These are phyloP conservation scores for Tachysurus fulvidraco DNA, from an alignment of 2,113 vertebrate species.

Conservation along the genomic window DNA sequence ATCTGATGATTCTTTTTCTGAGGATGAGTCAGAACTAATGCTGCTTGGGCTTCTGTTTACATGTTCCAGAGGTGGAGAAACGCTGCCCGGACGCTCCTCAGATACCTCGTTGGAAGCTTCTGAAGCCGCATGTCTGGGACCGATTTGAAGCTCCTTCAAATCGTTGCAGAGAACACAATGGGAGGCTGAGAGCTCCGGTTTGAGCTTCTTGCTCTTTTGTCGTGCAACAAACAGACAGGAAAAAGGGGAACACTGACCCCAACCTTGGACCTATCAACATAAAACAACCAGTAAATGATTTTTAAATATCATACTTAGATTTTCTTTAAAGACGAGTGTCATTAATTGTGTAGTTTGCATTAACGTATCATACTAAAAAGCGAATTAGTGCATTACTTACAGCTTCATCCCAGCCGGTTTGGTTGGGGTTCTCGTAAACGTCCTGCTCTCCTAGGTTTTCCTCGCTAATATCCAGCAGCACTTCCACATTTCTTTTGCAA, in stretches of 20 bases:
- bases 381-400: constrained; percentile 71
- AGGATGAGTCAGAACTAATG: neutral
- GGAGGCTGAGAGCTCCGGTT: constrained; percentile 48
- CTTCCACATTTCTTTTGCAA: constrained; percentile 67
- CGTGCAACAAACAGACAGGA: constrained; percentile 68
- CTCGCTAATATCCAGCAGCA: constrained; percentile 77
- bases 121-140: constrained; percentile 27
- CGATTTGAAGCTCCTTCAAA: constrained; percentile 51
- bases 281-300: constrained; percentile 19
- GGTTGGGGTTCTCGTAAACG: constrained; percentile 55
- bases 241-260: constrained; percentile 70
- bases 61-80: neutral
- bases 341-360: neutral
- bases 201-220: constrained; percentile 67
- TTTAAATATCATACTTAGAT: too few species aligned
- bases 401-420: constrained; percentile 79
- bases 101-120: constrained; percentile 36
- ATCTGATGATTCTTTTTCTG: constrained; percentile 43
- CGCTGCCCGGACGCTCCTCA: neutral
- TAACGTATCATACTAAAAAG: neutral
- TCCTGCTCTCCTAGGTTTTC: constrained; percentile 66
- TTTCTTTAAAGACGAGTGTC: neutral
- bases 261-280: constrained; percentile 74
- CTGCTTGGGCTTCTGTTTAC: constrained; percentile 13
- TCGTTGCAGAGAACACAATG: constrained; percentile 64